These are phyloP conservation scores for Coturnix japonica DNA, from an alignment of 2,113 vertebrate genomes.

Conservation along the genomic window DNA sequence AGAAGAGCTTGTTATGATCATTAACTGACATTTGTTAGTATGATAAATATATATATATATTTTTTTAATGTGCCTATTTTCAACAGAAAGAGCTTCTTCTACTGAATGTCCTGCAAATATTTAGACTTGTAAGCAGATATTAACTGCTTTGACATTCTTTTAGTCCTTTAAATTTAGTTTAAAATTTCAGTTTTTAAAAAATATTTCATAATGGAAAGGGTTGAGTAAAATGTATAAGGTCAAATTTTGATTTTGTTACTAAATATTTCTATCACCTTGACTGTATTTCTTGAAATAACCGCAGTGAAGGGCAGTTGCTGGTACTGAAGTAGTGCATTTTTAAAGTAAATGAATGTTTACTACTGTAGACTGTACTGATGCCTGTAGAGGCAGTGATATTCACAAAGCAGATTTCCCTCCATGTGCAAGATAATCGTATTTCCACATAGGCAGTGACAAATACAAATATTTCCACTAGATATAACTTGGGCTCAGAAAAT, in stretches of 20 bases:
- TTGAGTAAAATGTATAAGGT: not conserved
- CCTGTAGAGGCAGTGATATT: not conserved
- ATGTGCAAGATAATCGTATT: not conserved
- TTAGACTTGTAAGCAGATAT: not conserved
- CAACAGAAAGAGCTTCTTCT: not conserved
- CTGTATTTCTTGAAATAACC: not conserved
- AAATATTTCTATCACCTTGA: not conserved
- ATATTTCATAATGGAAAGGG: not conserved
- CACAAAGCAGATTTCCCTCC: not conserved
- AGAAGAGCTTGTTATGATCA: not conserved
- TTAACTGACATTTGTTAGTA: not conserved
- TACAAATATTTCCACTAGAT: not conserved
- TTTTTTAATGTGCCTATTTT: not conserved
- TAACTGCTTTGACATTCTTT: not conserved
- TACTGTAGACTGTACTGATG: not conserved
- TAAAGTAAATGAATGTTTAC: not conserved
- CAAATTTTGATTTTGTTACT: not conserved
- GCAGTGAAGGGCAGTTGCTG: not conserved
- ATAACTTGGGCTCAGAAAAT: not conserved
- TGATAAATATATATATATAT: not conserved
- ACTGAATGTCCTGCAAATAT: not conserved
- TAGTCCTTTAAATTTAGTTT: not conserved
- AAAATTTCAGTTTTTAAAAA: not conserved
- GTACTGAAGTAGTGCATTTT: not conserved
- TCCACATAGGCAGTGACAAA: not conserved